Conservation (phyloP, 2,113 vertebrate genomes). For the Oryzias javanicus region DNA sequence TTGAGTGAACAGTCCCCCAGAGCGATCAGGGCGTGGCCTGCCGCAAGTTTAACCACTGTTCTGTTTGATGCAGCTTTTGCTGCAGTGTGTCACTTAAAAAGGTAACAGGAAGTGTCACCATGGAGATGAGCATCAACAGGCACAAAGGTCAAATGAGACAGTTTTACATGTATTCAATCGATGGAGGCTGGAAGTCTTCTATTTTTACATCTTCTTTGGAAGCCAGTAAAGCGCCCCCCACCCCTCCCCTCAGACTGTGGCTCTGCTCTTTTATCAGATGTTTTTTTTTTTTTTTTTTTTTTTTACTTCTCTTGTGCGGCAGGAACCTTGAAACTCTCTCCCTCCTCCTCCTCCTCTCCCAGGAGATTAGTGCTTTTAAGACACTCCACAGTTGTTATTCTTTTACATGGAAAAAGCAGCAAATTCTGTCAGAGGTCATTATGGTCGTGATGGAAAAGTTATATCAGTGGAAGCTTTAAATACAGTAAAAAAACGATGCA, state of each 20-base stretch:
- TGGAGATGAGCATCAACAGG: conserved; percentile 28
- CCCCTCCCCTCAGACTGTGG: conserved; percentile 20
- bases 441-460: conserved; percentile 32
- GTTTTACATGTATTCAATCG: conserved; percentile 34
- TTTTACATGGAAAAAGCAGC: conserved; percentile 19
- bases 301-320: conserved; percentile 25
- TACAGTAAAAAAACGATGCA: background rate
- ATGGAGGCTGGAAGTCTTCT: conserved; percentile 29
- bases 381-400: conserved; percentile 39
- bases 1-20: no score
- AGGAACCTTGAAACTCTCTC: conserved; percentile 50
- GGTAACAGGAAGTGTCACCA: conserved; percentile 30
- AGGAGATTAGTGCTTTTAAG: conserved; percentile 57
- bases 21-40: no score
- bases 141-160: conserved; percentile 27
- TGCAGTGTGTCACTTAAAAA: conserved; percentile 14
- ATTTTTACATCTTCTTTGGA: conserved; percentile 25
- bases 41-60: conserved; percentile 16
- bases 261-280: conserved; percentile 42
- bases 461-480: conserved; percentile 32
- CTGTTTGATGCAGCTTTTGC: conserved; percentile 7
- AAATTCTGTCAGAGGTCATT: conserved; percentile 45
- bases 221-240: conserved; percentile 25
- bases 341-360: conserved; percentile 36
- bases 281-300: no score